These are phyloP conservation scores for Andrena minutula DNA, from an alignment of 2,888 invertebrate species.

Conservation along the genomic window DNA sequence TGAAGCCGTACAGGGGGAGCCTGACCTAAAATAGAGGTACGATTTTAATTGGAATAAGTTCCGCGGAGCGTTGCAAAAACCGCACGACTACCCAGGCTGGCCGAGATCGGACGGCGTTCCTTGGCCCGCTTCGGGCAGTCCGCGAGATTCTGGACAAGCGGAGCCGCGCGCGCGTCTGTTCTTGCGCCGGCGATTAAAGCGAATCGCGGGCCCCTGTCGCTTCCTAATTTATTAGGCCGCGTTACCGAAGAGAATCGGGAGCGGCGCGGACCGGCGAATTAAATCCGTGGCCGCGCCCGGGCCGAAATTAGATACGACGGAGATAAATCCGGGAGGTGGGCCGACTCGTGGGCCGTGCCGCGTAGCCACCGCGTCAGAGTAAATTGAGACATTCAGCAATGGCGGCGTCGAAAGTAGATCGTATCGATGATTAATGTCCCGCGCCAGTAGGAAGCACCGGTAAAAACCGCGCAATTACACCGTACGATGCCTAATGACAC, in stretches of 20 bases:
- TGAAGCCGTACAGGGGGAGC: constrained; percentile 23
- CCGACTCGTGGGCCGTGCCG: neutral
- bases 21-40: constrained; percentile 74
- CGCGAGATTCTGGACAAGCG: constrained; percentile 45
- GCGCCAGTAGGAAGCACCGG: constrained; percentile 19
- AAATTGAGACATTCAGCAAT: constrained; percentile 59
- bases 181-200: constrained; percentile 69
- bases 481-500: constrained; percentile 52
- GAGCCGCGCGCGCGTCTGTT: constrained; percentile 59
- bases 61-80: constrained; percentile 58
- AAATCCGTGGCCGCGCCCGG: constrained; percentile 41
- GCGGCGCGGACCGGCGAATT: constrained; percentile 39
- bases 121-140: constrained; percentile 64
- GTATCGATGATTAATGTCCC: constrained; percentile 59
- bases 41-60: constrained; percentile 78
- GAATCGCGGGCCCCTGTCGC: constrained; percentile 64
- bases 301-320: constrained; percentile 52
- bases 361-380: constrained; percentile 5
- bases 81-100: constrained; percentile 26
- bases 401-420: constrained; percentile 57
- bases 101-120: constrained; percentile 60
- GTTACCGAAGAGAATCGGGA: constrained; percentile 50
- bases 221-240: constrained; percentile 76
- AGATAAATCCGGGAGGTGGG: constrained; percentile 45
- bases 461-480: constrained; percentile 55